Evolutionary conservation across 2,113 vertebrate genomes (phyloP).

Genomic region (Ahaetulla prasina): DNA sequence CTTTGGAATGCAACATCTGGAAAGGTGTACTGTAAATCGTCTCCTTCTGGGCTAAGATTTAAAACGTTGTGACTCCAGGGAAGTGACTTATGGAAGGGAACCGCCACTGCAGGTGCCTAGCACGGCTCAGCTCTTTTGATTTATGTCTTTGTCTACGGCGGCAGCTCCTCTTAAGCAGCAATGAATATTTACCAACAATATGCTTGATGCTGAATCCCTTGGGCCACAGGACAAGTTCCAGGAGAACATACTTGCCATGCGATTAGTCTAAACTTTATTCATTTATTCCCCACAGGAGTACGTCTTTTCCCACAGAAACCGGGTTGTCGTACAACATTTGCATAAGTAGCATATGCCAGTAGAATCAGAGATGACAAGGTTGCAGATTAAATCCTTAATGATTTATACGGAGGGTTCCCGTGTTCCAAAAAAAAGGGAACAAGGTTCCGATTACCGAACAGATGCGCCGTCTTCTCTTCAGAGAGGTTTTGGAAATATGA

Average conservation of each 20-base stretch:
- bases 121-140: not conserved
- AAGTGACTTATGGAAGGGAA: not conserved
- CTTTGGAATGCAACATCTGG: not conserved
- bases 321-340: not conserved
- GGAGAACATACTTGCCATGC: not conserved
- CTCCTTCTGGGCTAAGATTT: not conserved
- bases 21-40: not conserved
- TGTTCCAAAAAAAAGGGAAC: slow-evolving; percentile 18
- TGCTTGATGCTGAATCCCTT: not conserved
- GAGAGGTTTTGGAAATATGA: not conserved
- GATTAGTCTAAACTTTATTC: not conserved
- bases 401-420: slow-evolving; percentile 1
- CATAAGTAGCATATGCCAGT: slow-evolving; percentile 10
- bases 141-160: not conserved
- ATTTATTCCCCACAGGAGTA: not conserved
- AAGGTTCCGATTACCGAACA: not conserved
- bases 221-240: not conserved
- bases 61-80: not conserved
- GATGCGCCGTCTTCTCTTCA: not conserved
- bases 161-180: not conserved
- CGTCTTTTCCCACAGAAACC: not conserved
- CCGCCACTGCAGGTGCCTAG: not conserved
- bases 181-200: not conserved
- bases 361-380: slow-evolving; percentile 15
- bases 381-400: slow-evolving; percentile 27